Conservation (phyloP, 2,113 vertebrate genomes). For the Noctilio leporinus region DNA sequence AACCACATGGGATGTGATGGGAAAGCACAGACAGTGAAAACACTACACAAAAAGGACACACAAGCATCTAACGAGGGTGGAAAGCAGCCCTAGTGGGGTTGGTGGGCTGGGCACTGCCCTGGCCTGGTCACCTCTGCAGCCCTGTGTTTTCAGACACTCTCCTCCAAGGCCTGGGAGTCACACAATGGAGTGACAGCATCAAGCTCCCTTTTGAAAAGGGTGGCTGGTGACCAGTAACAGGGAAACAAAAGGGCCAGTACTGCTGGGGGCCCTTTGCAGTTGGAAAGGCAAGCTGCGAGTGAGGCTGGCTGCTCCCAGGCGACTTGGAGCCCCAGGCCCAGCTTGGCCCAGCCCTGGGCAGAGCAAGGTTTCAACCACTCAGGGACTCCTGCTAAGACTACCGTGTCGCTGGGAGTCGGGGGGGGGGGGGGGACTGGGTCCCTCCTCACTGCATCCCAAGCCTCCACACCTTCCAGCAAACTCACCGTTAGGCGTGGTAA, state of each 20-base stretch:
- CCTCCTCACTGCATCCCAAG: neutral
- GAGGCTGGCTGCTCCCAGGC: neutral
- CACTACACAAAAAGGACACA: neutral
- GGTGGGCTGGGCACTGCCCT: neutral
- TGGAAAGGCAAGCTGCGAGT: neutral
- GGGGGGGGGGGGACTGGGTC: neutral
- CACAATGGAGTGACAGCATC: rapidly evolving
- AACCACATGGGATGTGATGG: neutral
- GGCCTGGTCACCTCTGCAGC: neutral
- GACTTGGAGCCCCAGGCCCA: no score
- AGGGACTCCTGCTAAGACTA: neutral
- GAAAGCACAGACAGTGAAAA: neutral
- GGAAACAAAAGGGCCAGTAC: neutral
- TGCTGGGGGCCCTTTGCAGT: neutral
- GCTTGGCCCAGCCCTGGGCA: rapidly evolving
- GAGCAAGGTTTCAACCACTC: rapidly evolving
- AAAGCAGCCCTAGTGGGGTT: rapidly evolving
- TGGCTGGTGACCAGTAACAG: rapidly evolving
- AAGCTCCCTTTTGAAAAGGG: neutral
- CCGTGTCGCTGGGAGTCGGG: neutral
- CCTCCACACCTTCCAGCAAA: neutral
- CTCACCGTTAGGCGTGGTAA: neutral
- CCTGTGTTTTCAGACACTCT: neutral
- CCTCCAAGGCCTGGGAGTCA: neutral
- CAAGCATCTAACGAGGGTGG: neutral